phyloP scores from a whole-genome alignment of 2,888 invertebrate species.

The Sipha maydis region DNA sequence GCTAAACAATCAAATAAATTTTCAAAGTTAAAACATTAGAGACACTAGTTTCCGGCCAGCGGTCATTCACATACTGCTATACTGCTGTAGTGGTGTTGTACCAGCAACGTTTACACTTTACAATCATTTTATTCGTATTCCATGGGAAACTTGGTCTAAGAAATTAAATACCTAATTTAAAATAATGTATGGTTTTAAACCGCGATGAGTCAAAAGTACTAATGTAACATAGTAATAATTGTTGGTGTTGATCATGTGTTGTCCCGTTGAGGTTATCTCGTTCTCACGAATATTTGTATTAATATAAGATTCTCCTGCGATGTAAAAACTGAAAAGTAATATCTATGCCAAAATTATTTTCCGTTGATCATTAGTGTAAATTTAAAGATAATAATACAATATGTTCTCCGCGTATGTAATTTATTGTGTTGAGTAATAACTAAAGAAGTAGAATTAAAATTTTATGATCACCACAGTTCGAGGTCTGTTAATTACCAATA shows the following conservation, averaged over 20 bases:
- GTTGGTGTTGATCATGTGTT: neutral
- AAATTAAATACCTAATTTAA: conserved; percentile 20
- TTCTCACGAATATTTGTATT: conserved; percentile 14
- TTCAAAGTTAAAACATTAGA: neutral
- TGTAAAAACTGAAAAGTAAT: neutral
- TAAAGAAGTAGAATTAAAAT: neutral
- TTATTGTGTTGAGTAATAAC: conserved; percentile 5
- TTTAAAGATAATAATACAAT: neutral
- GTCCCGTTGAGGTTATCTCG: conserved; percentile 1
- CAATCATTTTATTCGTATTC: neutral
- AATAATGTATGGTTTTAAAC: neutral
- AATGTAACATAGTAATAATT: neutral
- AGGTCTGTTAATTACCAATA: neutral
- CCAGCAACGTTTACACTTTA: neutral
- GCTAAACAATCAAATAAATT: neutral
- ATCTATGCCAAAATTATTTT: neutral
- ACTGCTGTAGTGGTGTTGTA: too few relatives aligned
- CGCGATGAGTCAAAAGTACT: neutral
- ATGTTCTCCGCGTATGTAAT: neutral
- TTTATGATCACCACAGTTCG: neutral
- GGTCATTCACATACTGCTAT: neutral
- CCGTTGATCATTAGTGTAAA: neutral
- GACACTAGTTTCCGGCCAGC: neutral
- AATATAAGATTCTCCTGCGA: neutral
- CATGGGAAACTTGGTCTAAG: conserved; percentile 7